These are phyloP conservation scores for Diplolepis rosae DNA, from an alignment of 2,888 invertebrate species.

Conservation along the genomic window DNA sequence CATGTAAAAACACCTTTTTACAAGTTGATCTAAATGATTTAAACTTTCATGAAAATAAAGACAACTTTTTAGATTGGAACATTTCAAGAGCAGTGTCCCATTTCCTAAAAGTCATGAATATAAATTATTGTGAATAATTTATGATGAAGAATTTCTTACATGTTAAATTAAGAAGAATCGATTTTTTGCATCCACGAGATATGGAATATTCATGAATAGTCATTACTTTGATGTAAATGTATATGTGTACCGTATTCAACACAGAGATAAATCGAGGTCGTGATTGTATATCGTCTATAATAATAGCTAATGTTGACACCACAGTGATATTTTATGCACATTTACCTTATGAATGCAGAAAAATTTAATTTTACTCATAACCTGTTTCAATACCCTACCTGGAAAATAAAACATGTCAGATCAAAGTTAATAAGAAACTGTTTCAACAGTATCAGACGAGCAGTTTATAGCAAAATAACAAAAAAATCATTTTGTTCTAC, in stretches of 20 bases:
- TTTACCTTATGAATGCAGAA: not conserved
- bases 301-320: constrained; percentile 5
- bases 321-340: constrained; percentile 11
- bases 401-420: not conserved
- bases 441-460: too few species aligned
- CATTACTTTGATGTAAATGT: not conserved
- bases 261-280: constrained; percentile 23
- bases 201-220: constrained; percentile 19
- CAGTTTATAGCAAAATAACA: too few species aligned
- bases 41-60: too few species aligned
- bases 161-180: not conserved
- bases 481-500: too few species aligned
- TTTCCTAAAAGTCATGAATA: constrained; percentile 13
- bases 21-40: too few species aligned
- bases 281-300: constrained; percentile 1
- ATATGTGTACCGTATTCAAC: not conserved
- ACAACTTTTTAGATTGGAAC: not conserved
- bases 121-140: not conserved
- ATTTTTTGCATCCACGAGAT: not conserved
- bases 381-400: not conserved
- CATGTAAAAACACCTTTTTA: too few species aligned
- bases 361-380: not conserved
- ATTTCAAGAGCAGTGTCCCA: constrained; percentile 9
- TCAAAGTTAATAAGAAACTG: too few species aligned
- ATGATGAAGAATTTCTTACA: not conserved